These are phyloP conservation scores for Acanthopagrus latus DNA, from an alignment of 2,797 vertebrate species.

Conservation along the genomic window DNA sequence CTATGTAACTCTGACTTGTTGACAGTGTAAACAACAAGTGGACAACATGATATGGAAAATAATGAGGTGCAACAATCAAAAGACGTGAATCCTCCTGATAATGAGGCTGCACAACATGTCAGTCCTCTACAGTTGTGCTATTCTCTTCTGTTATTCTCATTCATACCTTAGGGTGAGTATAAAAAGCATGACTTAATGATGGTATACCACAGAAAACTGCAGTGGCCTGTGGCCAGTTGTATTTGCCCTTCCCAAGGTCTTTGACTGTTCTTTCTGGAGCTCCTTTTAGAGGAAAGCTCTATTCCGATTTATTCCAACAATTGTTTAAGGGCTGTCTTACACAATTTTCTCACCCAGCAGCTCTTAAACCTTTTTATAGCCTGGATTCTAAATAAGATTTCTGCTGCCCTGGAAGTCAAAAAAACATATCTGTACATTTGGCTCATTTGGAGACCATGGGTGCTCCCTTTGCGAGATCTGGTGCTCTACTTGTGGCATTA, in stretches of 20 bases:
- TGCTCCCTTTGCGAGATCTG: background rate
- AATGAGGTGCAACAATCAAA: background rate
- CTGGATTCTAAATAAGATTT: constrained; percentile 42
- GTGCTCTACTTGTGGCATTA: constrained; percentile 5
- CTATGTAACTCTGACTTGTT: background rate
- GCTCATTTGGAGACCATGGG: constrained; percentile 20
- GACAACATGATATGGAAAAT: background rate
- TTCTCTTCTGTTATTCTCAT: background rate
- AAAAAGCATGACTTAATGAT: background rate
- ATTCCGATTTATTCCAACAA: constrained; percentile 20
- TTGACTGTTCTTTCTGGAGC: background rate
- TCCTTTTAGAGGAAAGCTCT: constrained; percentile 7
- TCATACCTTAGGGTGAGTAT: background rate
- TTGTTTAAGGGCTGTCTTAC: constrained; percentile 14
- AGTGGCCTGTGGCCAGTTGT: background rate
- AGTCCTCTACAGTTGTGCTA: background rate
- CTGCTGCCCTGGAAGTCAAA: constrained; percentile 17
- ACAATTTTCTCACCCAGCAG: constrained; percentile 24
- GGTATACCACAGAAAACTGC: background rate
- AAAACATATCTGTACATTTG: constrained; percentile 16
- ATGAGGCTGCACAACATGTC: background rate
- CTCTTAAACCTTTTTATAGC: constrained; percentile 37
- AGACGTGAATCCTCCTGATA: background rate
- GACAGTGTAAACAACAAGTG: background rate
- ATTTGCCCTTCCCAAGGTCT: constrained; percentile 24